Evolutionary conservation across 1,140 invertebrate genomes (phyloP), one percentile per base, ranked within the genome.

Genomic region (Leguminivora glycinivorella): DNA sequence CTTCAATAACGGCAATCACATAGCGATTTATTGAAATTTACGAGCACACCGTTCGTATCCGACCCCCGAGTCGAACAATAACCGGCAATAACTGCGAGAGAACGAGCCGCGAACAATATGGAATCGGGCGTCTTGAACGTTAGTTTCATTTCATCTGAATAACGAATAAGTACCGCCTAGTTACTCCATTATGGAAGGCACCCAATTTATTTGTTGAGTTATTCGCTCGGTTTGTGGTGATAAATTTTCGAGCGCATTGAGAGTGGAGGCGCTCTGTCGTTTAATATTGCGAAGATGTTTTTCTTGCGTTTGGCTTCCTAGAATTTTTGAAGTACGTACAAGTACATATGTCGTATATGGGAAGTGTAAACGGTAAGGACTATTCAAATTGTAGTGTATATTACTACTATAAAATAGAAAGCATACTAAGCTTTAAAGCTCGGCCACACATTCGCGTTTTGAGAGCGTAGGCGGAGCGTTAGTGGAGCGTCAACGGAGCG

Each of bases 11-110:
- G 47, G 72, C 74, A 78, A 73, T 76, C 72, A 76, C 69, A 71
- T 68, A 52, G 70, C 69, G 70, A 77, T 75, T 76, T 72, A 76
- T 72, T 72, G 72, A 70, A 78, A 78, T 78, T 80, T 80, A 78
- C 72, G 72, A 72, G 71, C 72, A 70, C 75, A 76, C 72, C 73
- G 70, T 73, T 69, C 56, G 70, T 67, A 60, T 68, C 47, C 66
- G 60, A 70, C 56, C 60, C 47, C 72, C 43, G 72, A 63, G 71
- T 70, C 70, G 31, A 68, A 80, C 74, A 80, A 75, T 77, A 71
- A 70, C 34, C 34, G 69, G 56, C 72, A 66, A 72, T 72, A 74
- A 75, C 73, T 67, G 71, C 47, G 71, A 72, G 68, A 75, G 72
- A 73, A 72, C 56, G 72, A 56, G 67, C 63, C 72, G 73, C 75